Evolutionary conservation across 2,888 invertebrate genomes (phyloP).

Genomic region (Microctonus hyperodae): DNA sequence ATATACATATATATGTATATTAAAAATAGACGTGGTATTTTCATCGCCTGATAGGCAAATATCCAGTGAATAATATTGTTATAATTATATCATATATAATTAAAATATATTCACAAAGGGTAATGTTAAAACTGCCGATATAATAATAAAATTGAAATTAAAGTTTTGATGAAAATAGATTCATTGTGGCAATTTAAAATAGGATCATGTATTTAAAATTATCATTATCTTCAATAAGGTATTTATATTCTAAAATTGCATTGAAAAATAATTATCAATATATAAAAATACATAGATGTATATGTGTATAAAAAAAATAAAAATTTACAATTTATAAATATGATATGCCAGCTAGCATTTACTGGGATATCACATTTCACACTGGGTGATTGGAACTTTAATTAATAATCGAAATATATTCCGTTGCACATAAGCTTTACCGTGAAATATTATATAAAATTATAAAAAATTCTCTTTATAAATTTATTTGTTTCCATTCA

Average conservation of each 20-base stretch:
- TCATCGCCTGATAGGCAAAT: background rate
- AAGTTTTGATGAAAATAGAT: background rate
- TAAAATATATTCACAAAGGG: background rate
- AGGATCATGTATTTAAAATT: background rate
- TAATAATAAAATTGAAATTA: background rate
- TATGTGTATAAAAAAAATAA: background rate
- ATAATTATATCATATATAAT: background rate
- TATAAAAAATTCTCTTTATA: background rate
- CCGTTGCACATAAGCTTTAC: background rate
- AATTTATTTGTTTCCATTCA: background rate
- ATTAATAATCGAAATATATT: constrained; percentile 13
- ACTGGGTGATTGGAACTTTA: constrained; percentile 1
- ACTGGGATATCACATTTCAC: constrained; percentile 8
- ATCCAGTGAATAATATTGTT: background rate
- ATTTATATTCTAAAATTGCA: too few species aligned
- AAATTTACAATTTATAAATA: background rate
- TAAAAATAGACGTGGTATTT: background rate
- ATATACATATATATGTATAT: background rate
- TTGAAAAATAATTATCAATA: background rate
- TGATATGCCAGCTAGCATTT: constrained; percentile 1
- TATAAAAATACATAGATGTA: background rate
- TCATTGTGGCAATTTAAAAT: background rate
- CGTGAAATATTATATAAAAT: background rate
- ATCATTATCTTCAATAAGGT: background rate
- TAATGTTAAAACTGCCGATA: background rate